Evolutionary conservation across 92 coral and sea anemone species (phyloP).

Genomic region (Bergia puertoricense): DNA sequence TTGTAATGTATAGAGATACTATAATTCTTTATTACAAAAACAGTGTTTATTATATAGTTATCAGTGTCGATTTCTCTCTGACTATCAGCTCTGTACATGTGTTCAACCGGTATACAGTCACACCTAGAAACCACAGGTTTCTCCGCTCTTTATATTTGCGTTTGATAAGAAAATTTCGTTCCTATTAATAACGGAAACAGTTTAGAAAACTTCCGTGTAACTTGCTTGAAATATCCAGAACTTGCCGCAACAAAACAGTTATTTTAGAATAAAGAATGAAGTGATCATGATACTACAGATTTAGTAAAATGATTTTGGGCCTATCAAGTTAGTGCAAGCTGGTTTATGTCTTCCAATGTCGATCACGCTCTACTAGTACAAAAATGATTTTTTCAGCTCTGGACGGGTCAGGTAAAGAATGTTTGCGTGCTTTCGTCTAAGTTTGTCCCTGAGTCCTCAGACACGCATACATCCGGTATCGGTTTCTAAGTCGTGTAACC

Average conservation of each 20-base stretch:
- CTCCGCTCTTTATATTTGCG: no score
- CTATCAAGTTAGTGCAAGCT: neutral
- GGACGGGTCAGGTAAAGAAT: conserved; percentile 24
- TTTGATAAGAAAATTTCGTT: neutral
- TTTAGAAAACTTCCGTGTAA: neutral
- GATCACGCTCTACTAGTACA: neutral
- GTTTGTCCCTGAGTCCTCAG: conserved; percentile 12
- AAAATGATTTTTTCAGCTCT: neutral
- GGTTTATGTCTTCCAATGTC: neutral
- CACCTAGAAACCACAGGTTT: no score
- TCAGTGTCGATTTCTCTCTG: neutral
- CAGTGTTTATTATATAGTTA: neutral
- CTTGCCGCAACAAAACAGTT: neutral
- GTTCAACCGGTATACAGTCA: no score
- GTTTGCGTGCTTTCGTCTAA: conserved; percentile 27
- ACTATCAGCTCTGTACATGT: no score
- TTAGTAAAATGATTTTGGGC: no score
- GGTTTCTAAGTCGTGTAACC: conserved; percentile 38
- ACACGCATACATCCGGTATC: conserved; percentile 40
- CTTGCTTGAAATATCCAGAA: neutral
- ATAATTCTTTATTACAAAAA: neutral
- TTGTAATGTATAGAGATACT: neutral
- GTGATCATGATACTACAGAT: neutral
- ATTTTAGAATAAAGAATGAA: no score
- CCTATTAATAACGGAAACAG: neutral